Evolutionary conservation across 2,888 invertebrate species (phyloP).

Genomic region (Chrysotoxum bicinctum): DNA sequence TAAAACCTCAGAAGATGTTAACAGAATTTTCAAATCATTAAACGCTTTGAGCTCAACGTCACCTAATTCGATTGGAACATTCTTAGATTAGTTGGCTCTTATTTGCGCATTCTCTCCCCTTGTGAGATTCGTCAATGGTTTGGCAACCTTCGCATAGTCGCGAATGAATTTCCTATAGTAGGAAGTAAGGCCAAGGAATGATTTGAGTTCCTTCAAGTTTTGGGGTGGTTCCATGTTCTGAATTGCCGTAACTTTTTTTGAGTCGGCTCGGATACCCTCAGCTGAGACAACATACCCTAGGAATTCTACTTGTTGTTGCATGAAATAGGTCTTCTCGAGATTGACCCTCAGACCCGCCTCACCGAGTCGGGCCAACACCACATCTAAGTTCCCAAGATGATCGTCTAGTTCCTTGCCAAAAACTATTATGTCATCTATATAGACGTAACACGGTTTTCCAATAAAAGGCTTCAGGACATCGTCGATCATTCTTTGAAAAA

Average conservation of each 20-base stretch:
- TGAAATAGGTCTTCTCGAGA: background rate
- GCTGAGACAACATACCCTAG: background rate
- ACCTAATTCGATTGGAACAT: background rate
- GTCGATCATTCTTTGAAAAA: background rate
- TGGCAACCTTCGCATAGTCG: background rate
- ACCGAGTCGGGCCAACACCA: background rate
- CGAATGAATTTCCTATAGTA: background rate
- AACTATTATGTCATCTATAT: too few species aligned
- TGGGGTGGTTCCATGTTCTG: background rate
- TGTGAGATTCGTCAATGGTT: background rate
- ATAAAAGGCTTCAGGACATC: background rate
- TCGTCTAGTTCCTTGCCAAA: too few species aligned
- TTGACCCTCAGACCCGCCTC: background rate
- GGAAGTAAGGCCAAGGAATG: background rate
- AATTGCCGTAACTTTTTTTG: background rate
- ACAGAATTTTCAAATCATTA: background rate
- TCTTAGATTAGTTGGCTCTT: background rate
- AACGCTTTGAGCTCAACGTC: background rate
- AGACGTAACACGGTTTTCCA: too few species aligned
- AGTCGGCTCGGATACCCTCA: background rate
- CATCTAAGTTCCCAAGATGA: background rate
- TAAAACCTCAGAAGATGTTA: background rate
- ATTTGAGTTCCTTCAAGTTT: background rate
- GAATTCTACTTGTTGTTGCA: background rate
- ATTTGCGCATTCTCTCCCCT: background rate